Percentiles rank a stretch among this genome's conserved stretches.
phyloP scores from a whole-genome alignment of 2,113 vertebrate genomes.

The Phainopepla nitens region DNA sequence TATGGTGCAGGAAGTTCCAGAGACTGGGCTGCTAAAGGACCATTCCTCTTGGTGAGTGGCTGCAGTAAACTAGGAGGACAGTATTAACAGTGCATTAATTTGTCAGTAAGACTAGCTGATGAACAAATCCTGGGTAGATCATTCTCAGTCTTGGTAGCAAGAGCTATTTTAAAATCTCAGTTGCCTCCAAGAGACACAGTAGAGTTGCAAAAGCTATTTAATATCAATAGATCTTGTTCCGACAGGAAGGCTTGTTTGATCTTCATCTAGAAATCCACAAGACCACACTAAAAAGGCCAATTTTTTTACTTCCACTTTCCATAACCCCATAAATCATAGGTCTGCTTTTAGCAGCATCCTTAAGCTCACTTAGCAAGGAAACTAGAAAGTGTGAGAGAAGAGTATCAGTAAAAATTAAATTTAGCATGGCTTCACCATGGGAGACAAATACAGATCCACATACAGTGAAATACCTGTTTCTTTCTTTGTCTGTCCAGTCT shows the following conservation, averaged over 20 bases:
- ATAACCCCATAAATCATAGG: not conserved
- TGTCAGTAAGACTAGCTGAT: not conserved
- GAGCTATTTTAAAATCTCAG: not conserved
- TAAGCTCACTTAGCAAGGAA: not conserved
- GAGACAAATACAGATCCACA: not conserved
- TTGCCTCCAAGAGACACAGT: not conserved
- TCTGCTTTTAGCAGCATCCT: not conserved
- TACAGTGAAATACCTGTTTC: not conserved
- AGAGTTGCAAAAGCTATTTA: not conserved
- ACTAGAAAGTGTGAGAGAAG: not conserved
- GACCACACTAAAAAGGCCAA: not conserved
- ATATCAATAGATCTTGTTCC: not conserved
- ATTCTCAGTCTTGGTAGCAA: not conserved
- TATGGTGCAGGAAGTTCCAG: constrained; percentile 96
- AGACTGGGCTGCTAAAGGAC: constrained; percentile 98
- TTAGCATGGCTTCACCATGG: not conserved
- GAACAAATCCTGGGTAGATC: not conserved
- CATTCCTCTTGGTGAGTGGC: constrained; percentile 86
- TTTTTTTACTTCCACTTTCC: not conserved
- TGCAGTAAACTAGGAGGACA: not conserved
- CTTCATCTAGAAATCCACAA: not conserved
- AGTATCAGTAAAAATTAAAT: not conserved
- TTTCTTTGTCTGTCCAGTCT: not conserved
- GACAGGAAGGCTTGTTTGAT: not conserved
- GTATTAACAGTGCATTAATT: not conserved